Evolutionary conservation across 2,797 vertebrate species (phyloP).

Genomic region (Agapornis canus): DNA sequence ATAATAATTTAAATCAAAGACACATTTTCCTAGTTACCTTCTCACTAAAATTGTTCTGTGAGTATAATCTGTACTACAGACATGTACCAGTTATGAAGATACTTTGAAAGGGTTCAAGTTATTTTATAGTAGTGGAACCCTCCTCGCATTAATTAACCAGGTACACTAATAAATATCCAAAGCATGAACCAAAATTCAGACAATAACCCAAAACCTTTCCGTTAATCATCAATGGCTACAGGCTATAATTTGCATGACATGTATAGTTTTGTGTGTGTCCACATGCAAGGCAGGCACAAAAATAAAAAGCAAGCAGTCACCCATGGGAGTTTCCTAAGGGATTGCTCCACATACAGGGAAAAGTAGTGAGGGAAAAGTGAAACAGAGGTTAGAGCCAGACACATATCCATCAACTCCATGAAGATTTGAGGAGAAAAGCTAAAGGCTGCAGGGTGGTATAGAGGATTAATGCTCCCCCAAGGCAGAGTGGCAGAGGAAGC

Average conservation of each 20-base stretch:
- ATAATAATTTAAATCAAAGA: not conserved
- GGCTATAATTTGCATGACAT: not conserved
- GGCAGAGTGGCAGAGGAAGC: not conserved
- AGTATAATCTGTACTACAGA: not conserved
- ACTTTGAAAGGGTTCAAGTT: not conserved
- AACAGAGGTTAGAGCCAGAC: not conserved
- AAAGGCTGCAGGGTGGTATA: not conserved
- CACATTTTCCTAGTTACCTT: not conserved
- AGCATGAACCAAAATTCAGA: not conserved
- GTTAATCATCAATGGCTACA: not conserved
- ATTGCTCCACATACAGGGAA: not conserved
- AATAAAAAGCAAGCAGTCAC: not conserved
- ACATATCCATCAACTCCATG: not conserved
- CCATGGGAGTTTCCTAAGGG: not conserved
- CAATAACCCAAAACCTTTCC: not conserved
- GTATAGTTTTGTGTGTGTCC: accelerated
- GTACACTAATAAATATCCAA: not conserved
- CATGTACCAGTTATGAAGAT: not conserved
- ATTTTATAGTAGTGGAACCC: not conserved
- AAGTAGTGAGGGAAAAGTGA: not conserved
- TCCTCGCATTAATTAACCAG: not conserved
- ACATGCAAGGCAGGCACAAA: not conserved
- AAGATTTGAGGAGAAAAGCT: not conserved
- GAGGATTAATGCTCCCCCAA: not conserved
- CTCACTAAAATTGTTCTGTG: not conserved